Base-by-base conservation (phyloP, 2,113 vertebrate genomes). In the Pithys albifrons region DNA sequence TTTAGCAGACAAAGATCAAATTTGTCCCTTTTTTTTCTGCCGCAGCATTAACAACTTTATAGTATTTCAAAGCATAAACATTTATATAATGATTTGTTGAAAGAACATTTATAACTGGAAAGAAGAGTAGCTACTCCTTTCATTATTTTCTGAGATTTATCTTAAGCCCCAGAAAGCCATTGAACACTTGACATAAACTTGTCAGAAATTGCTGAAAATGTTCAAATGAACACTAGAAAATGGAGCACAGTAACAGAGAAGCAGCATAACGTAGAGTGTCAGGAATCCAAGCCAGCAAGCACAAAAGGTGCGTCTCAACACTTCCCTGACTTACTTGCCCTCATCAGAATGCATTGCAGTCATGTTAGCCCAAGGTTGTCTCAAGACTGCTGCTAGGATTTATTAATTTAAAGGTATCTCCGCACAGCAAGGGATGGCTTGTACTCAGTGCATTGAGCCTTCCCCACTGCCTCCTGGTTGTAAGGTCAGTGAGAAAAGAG, bases 391-490 rank as follows among this genome's bases (percentile, higher is more conserved):
- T 48, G 12, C 70, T n/a, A 55, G 12, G 7, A 76, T 76, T 79
- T 64, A 37, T 41, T 76, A 43, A 16, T 29, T 46, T 41, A 39
- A 43, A 54, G n/a, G 71, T 19, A 82, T 27, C 29, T 80, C 45
- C 43, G n/a, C 0, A 0, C 7, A 51, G 67, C 18, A 57, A 52
- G 41, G 33, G 14, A 25, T 9, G 14, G 22, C 22, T 51, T 57
- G 5, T 7, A n/a, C 13, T 71, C 14, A 12, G 13, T 7, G 29
- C 35, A 16, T 23, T 72, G 43, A 49, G 39, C 51, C 73, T 61
- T 45, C 58, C 24, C 35, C 20, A 19, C 5, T 6, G 45, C 29
- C 10, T 8, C 29, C 7, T 5, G 22, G 14, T 43, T 51, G 22
- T 10, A 11, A 74, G 20, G 55, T 41, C 88, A 78, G 11, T 8